These are phyloP conservation scores for Sciurus niger DNA, from an alignment of 2,113 vertebrate genomes.

Conservation along the genomic window DNA sequence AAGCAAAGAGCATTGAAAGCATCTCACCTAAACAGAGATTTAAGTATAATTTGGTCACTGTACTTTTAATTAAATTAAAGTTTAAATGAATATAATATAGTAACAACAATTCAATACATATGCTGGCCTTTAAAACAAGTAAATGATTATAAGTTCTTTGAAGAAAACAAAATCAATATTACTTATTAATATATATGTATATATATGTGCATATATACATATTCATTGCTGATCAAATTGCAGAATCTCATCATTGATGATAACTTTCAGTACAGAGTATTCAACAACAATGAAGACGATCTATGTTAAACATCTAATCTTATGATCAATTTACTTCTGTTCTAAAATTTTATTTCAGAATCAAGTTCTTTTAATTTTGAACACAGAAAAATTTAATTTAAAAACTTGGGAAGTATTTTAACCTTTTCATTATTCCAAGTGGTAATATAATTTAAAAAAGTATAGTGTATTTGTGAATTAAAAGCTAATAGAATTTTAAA, in stretches of 20 bases:
- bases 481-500: neutral
- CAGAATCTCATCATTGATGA: neutral
- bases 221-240: neutral
- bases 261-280: neutral
- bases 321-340: neutral
- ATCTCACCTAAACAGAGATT: neutral
- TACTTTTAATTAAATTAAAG: neutral
- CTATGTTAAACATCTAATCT: neutral
- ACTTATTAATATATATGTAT: neutral
- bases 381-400: neutral
- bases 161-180: neutral
- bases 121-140: neutral
- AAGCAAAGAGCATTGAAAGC: neutral
- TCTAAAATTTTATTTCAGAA: neutral
- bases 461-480: neutral
- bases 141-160: neutral
- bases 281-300: neutral
- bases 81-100: neutral
- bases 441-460: neutral
- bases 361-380: neutral
- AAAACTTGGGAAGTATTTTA: neutral
- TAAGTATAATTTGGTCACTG: neutral
- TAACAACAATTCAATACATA: neutral
- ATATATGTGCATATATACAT: neutral
- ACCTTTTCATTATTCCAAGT: neutral